Base-by-base conservation (phyloP, 2,113 vertebrate species). In the Orientallactaga bullata region DNA sequence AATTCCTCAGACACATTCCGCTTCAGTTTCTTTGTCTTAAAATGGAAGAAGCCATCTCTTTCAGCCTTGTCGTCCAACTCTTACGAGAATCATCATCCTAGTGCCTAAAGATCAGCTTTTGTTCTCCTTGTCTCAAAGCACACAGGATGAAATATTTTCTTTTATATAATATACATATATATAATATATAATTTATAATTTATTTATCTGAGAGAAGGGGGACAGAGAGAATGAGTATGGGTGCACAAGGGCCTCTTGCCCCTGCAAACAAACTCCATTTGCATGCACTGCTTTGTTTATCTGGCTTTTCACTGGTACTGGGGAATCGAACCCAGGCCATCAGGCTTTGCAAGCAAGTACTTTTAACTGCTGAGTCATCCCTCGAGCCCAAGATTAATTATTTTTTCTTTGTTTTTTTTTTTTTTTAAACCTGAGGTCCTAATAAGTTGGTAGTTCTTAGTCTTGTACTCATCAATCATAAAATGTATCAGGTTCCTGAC, bases 71-170 rank as follows among this genome's bases (percentile, higher is more conserved):
- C 72, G 7, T 55, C 24, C 86, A 76, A 85, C 7, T 30, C 32
- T 17, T 20, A 51, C 2, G 6, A 69, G 69, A 65, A 90, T 74
- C 35, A 13, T 47, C 24, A 5, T 37, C 11, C 3, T 13, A 37
- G 0, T 42, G 3, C 12, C 35, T 89, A 77, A n/a, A 23, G 23
- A 2, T 23, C 30, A 18, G 8, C 65, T 91, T 95, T 7, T 12
- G 20, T 91, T 66, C 35, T 21, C 28, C 79, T 37, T 93, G 11
- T 85, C 37, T 93, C 18, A 20, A 94, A 88, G 17, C 32, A 82
- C 32, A 71, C 95, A 17, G 32, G 30, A 69, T 69, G 66, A 32
- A 69, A 3, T 32, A 69, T n/a, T 66, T 66, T 16, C 51, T 51
- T 51, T 51, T 51, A n/a, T n/a, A n/a, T n/a, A n/a, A n/a, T n/a